These are phyloP conservation scores for Vulpes lagopus DNA, from an alignment of 2,113 vertebrate genomes.

Conservation along the genomic window DNA sequence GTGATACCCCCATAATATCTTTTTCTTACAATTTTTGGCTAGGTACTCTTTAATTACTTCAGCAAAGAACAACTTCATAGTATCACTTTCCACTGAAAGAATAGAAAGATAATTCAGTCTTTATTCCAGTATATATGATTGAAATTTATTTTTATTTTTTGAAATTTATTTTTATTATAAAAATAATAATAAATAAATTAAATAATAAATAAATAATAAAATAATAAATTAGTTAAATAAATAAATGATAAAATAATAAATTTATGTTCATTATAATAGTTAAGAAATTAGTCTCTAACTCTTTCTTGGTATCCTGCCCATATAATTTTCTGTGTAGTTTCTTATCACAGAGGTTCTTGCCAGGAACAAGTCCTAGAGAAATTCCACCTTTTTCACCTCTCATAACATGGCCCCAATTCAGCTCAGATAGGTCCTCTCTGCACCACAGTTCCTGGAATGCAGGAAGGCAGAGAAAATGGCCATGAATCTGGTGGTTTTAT, in stretches of 20 bases:
- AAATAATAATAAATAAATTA: too few relatives aligned
- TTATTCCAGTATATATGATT: background rate
- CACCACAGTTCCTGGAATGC: accelerated
- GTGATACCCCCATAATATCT: background rate
- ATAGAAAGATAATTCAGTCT: background rate
- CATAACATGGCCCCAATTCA: background rate
- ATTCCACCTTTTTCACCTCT: background rate
- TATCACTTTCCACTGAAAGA: background rate
- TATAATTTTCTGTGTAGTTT: background rate
- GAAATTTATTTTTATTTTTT: background rate
- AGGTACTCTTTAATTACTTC: background rate
- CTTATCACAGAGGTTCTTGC: background rate
- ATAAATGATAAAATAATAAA: background rate
- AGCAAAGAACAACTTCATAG: background rate
- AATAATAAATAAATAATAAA: too few relatives aligned
- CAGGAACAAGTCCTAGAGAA: background rate
- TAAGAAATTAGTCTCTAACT: background rate
- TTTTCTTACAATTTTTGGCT: background rate
- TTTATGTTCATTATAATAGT: background rate
- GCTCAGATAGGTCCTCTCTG: background rate
- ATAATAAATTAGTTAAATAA: too few relatives aligned
- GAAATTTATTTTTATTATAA: too few relatives aligned
- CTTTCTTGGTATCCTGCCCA: background rate
- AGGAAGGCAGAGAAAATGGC: background rate
- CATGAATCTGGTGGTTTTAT: background rate